Evolutionary conservation across 1,140 invertebrate genomes (phyloP).

Genomic region (Aphidius ervi): DNA sequence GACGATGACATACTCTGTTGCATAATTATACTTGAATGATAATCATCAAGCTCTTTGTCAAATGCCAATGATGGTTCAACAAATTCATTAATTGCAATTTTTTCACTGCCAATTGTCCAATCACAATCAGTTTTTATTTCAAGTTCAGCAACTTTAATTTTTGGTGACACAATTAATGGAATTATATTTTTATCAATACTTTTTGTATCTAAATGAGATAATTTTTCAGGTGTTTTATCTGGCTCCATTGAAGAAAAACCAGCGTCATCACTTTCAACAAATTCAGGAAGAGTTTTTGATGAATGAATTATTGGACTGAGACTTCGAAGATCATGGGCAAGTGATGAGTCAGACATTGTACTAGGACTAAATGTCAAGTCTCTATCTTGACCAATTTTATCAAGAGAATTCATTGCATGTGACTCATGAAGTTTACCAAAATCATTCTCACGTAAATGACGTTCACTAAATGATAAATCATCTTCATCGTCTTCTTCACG

Average conservation of each 20-base stretch:
- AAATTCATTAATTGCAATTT: constrained; percentile 46
- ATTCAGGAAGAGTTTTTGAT: not conserved
- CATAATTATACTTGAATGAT: constrained; percentile 33
- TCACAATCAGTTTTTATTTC: constrained; percentile 43
- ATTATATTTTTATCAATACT: constrained; percentile 27
- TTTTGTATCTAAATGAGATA: constrained; percentile 10
- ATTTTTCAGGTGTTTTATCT: constrained; percentile 14
- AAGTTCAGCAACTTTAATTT: constrained; percentile 32
- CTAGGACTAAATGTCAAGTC: constrained; percentile 38
- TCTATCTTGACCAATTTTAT: constrained; percentile 35
- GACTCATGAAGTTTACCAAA: constrained; percentile 38
- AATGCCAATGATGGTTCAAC: constrained; percentile 46
- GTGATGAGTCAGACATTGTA: constrained; percentile 40
- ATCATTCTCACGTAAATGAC: constrained; percentile 16
- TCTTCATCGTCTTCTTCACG: constrained; percentile 29
- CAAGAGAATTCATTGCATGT: constrained; percentile 38
- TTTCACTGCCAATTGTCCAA: constrained; percentile 52
- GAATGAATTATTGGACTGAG: not conserved
- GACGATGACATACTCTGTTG: constrained; percentile 24
- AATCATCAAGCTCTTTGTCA: constrained; percentile 48
- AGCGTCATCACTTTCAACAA: constrained; percentile 18
- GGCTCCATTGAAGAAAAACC: constrained; percentile 21
- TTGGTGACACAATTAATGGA: constrained; percentile 18
- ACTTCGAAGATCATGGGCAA: constrained; percentile 30
- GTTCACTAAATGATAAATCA: constrained; percentile 23